phyloP scores from a whole-genome alignment of 2,113 vertebrate genomes.

The Calyptomena viridis region DNA sequence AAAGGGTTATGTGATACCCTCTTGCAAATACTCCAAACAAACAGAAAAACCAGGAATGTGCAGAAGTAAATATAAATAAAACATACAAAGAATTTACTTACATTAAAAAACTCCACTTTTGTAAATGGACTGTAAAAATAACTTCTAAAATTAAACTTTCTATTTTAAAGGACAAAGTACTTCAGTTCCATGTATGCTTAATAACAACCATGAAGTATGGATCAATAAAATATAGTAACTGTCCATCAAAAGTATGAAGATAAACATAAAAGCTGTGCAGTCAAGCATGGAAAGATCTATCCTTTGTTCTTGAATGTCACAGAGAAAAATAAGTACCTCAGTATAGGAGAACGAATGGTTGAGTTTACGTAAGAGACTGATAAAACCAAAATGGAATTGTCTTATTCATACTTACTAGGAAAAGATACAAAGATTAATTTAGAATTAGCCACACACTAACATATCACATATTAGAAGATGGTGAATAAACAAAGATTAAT shows the following conservation, averaged over 20 bases:
- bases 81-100: neutral
- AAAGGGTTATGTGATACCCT: no score
- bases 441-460: neutral
- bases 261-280: neutral
- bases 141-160: neutral
- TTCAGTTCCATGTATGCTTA: neutral
- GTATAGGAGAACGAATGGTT: neutral
- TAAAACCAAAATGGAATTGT: neutral
- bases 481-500: neutral
- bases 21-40: no score
- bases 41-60: no score
- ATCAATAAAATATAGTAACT: neutral
- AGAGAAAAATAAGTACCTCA: neutral
- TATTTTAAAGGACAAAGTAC: neutral
- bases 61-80: no score
- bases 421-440: neutral
- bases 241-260: neutral
- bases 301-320: neutral
- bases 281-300: neutral
- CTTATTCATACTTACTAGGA: neutral
- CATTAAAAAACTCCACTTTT: neutral
- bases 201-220: neutral
- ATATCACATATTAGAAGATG: neutral
- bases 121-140: neutral
- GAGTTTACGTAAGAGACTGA: neutral